Conservation (phyloP, 2,113 vertebrate genomes). For the Tachycineta bicolor region DNA sequence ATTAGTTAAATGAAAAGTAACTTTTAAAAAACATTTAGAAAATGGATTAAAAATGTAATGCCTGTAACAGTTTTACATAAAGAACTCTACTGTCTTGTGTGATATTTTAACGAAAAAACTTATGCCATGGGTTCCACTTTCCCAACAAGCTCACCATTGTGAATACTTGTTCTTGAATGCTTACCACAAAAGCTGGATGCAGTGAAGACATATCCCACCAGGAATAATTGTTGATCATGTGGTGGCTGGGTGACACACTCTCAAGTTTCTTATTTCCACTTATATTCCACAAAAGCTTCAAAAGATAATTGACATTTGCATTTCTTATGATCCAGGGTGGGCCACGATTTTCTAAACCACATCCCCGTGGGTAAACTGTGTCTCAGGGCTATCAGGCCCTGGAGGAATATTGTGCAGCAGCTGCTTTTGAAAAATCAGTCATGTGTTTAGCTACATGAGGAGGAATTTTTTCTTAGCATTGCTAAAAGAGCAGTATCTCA, state of each 20-base stretch:
- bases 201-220: not conserved
- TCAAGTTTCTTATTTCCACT: not conserved
- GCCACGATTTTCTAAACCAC: not conserved
- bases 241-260: not conserved
- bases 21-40: conserved; percentile 32
- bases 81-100: not conserved
- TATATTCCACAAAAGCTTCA: not conserved
- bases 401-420: not conserved
- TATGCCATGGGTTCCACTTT: not conserved
- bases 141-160: not conserved
- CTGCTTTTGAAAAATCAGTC: not conserved
- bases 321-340: not conserved
- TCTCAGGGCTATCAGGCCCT: not conserved
- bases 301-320: not conserved
- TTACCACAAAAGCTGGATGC: not conserved
- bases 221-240: not conserved
- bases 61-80: not conserved
- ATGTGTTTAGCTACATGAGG: not conserved
- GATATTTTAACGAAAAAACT: not conserved
- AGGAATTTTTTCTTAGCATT: not conserved
- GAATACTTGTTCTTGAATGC: not conserved
- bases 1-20: not conserved
- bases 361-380: not conserved
- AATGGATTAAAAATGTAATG: not conserved
- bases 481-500: not conserved